A percentile compares a stretch with the other conserved stretches of the same genome.
These are phyloP conservation scores for Cyprinodon brontotheroides DNA, from an alignment of 2,113 vertebrate genomes.

Conservation along the genomic window DNA sequence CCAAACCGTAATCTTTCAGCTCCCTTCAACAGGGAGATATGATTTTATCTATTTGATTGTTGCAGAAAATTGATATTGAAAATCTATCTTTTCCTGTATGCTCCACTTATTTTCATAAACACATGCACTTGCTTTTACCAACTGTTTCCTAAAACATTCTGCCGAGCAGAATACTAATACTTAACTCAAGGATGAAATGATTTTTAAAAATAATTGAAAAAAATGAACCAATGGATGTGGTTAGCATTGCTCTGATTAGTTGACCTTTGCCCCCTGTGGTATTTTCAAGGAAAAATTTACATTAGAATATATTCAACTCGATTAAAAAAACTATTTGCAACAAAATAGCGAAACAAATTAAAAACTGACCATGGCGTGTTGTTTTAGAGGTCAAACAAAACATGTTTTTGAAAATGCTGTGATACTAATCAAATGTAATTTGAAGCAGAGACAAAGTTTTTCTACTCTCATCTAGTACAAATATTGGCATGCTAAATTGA, in stretches of 20 bases:
- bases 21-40: not conserved
- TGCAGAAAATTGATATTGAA: not conserved
- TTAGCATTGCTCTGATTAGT: not conserved
- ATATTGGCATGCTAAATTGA: not conserved
- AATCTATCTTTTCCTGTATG: too few species aligned
- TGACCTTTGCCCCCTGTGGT: not conserved
- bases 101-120: not conserved
- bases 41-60: not conserved
- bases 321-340: not conserved
- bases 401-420: not conserved
- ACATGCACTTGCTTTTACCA: not conserved
- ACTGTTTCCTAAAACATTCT: not conserved
- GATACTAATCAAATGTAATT: not conserved
- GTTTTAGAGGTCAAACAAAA: too few species aligned
- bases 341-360: not conserved
- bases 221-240: too few species aligned
- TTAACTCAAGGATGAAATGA: too few species aligned
- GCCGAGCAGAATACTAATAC: too few species aligned
- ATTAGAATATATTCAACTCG: not conserved
- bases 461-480: not conserved
- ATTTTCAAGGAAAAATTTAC: not conserved
- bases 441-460: not conserved
- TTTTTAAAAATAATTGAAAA: too few species aligned
- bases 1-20: not conserved
- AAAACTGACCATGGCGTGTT: not conserved